Conservation (phyloP, 1,140 invertebrate species). For the Eriosoma lanigerum region DNA sequence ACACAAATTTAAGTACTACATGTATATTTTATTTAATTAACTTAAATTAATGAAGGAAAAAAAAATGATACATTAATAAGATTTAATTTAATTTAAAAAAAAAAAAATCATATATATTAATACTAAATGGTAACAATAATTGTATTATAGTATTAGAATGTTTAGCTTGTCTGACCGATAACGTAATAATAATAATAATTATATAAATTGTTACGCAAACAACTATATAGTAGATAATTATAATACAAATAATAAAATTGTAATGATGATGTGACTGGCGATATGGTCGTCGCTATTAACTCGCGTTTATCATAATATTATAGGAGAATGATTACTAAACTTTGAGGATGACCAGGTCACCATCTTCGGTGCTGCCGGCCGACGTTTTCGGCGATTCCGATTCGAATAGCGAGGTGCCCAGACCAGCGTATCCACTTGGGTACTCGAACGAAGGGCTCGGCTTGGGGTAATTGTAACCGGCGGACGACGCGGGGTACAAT, state of each 20-base stretch:
- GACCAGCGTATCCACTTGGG: background rate
- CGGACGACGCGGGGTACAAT: background rate
- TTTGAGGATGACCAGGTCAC: slow-evolving; percentile 36
- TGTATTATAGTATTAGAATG: background rate
- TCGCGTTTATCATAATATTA: background rate
- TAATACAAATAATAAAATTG: background rate
- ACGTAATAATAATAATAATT: background rate
- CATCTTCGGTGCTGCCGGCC: background rate
- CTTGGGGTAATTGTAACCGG: slow-evolving; percentile 33
- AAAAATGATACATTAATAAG: background rate
- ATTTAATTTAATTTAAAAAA: too few relatives aligned
- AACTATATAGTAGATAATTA: background rate
- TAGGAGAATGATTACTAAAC: background rate
- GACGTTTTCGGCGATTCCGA: background rate
- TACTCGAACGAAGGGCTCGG: slow-evolving; percentile 28
- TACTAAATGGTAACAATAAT: slow-evolving; percentile 19
- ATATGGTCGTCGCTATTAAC: too few relatives aligned
- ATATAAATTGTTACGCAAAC: background rate
- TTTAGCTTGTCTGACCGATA: background rate
- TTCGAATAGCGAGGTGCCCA: background rate
- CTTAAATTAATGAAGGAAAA: slow-evolving; percentile 13
- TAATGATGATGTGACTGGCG: background rate
- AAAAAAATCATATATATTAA: background rate
- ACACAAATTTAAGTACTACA: too few relatives aligned
- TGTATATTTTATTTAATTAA: background rate